phyloP scores from a whole-genome alignment of 1,140 invertebrate genomes.

The Hydropsyche tenuis region DNA sequence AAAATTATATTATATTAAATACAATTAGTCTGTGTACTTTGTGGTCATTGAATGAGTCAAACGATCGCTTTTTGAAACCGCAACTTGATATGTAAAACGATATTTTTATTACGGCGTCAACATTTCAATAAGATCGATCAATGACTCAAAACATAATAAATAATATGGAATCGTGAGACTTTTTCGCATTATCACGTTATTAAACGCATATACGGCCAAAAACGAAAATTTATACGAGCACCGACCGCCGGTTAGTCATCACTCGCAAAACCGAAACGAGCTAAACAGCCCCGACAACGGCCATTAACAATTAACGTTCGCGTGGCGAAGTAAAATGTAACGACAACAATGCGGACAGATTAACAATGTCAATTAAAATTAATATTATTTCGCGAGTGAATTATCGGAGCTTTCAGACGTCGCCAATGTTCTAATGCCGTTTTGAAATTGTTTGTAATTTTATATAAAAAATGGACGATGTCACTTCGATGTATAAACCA shows the following conservation, averaged over 20 bases:
- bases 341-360: slow-evolving; percentile 3
- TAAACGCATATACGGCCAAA: no score
- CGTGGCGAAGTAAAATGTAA: slow-evolving; percentile 5
- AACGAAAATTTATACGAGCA: no score
- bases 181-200: no score
- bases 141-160: no score
- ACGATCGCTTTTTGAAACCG: no score
- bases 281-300: no score
- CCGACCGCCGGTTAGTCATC: no score
- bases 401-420: not conserved
- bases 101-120: not conserved
- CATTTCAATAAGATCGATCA: slow-evolving; percentile 8
- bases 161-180: no score
- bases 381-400: not conserved
- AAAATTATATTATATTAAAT: not conserved
- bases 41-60: no score
- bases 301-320: slow-evolving; percentile 6
- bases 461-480: not conserved
- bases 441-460: slow-evolving; percentile 1
- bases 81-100: not conserved
- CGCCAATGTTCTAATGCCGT: not conserved
- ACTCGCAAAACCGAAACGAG: no score
- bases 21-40: no score
- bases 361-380: slow-evolving; percentile 29
- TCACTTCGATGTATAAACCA: slow-evolving; percentile 2